These are phyloP conservation scores for Pararge aegeria DNA, from an alignment of 1,140 invertebrate species.

Conservation along the genomic window DNA sequence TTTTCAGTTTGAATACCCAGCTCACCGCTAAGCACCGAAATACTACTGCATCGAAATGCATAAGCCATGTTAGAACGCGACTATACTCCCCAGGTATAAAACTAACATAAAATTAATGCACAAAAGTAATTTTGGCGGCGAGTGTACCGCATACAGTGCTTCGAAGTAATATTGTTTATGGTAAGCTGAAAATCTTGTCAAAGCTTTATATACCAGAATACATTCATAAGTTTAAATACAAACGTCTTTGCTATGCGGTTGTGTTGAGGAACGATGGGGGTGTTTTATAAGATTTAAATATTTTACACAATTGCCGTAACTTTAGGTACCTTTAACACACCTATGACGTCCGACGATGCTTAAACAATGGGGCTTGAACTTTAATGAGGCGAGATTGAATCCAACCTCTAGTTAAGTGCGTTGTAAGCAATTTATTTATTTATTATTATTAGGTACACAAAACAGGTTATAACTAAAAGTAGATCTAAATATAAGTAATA, in stretches of 20 bases:
- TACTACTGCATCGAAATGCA: conserved; percentile 23
- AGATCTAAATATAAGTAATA: no score
- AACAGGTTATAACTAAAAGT: no score
- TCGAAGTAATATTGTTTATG: conserved; percentile 66
- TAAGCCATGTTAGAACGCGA: conserved; percentile 15
- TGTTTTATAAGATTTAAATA: conserved; percentile 9
- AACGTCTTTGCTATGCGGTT: conserved; percentile 11
- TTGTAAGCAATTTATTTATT: no score
- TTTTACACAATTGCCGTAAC: not conserved
- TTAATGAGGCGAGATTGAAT: no score
- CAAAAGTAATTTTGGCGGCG: conserved; percentile 30
- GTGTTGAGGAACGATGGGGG: not conserved
- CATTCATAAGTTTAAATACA: conserved; percentile 31
- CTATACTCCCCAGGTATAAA: conserved; percentile 19
- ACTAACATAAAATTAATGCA: conserved; percentile 32
- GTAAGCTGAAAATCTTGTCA: conserved; percentile 70
- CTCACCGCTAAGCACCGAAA: not conserved
- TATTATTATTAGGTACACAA: no score
- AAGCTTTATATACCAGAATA: conserved; percentile 45
- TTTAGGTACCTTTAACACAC: no score
- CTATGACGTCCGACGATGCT: no score
- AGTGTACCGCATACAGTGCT: conserved; percentile 28
- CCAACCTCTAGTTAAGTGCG: no score
- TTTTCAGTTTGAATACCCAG: not conserved
- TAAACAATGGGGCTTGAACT: no score